These are phyloP conservation scores for Drosophila tani DNA, from an alignment of 1,140 invertebrate species.

Conservation along the genomic window DNA sequence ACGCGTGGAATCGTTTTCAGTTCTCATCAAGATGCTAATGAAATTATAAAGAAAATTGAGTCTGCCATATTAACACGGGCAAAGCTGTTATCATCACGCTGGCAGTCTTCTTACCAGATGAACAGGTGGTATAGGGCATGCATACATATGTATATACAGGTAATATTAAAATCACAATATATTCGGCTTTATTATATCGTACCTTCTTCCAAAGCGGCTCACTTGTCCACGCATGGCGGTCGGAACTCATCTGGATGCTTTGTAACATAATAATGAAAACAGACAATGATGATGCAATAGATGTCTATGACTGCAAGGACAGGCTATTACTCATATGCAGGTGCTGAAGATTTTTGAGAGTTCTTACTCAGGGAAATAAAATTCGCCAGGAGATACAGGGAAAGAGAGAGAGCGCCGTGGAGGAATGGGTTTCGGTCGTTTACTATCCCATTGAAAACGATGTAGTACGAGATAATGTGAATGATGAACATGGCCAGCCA, in stretches of 20 bases:
- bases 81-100: constrained; percentile 9
- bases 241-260: constrained; percentile 18
- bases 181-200: neutral
- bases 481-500: constrained; percentile 38
- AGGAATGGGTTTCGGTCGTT: constrained; percentile 28
- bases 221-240: constrained; percentile 17
- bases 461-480: constrained; percentile 36
- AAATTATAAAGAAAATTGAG: constrained; percentile 80
- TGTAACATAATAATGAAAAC: constrained; percentile 11
- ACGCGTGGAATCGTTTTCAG: constrained; percentile 55
- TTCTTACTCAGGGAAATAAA: constrained; percentile 18
- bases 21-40: constrained; percentile 76
- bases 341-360: too few relatives aligned
- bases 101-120: constrained; percentile 1
- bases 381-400: constrained; percentile 13
- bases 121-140: constrained; percentile 10
- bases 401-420: neutral
- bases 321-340: neutral
- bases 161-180: neutral
- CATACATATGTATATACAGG: too few relatives aligned
- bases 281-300: constrained; percentile 18
- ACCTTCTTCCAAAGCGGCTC: neutral
- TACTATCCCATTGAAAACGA: constrained; percentile 17
- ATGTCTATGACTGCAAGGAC: constrained; percentile 22
- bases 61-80: constrained; percentile 68